Conservation (phyloP, 2,888 invertebrate genomes). For the Orthosia gothica region DNA sequence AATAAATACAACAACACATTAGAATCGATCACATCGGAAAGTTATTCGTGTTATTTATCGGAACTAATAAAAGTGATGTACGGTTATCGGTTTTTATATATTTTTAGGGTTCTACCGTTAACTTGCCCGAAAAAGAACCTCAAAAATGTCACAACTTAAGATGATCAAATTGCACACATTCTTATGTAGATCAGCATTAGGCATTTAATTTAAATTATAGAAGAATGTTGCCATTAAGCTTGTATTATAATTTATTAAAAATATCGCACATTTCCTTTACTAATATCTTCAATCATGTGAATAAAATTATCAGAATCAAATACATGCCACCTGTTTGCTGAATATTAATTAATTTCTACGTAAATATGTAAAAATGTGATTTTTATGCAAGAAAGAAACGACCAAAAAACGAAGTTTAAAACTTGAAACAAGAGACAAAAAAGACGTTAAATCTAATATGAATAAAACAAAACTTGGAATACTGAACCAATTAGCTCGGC, state of each 20-base stretch:
- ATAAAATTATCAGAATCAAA: slow-evolving; percentile 20
- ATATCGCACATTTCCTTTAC: slow-evolving; percentile 37
- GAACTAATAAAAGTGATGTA: slow-evolving; percentile 90
- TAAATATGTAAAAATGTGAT: slow-evolving; percentile 9
- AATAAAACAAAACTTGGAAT: slow-evolving; percentile 57
- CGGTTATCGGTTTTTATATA: slow-evolving; percentile 86
- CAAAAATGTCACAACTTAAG: slow-evolving; percentile 5
- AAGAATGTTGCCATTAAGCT: slow-evolving; percentile 4
- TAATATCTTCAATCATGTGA: slow-evolving; percentile 45
- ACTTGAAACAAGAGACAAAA: neutral
- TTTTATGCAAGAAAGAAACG: neutral
- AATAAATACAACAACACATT: slow-evolving; percentile 90
- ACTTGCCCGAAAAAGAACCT: slow-evolving; percentile 49
- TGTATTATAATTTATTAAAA: slow-evolving; percentile 42
- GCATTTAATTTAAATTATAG: slow-evolving; percentile 6
- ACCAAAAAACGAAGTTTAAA: neutral
- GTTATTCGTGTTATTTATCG: slow-evolving; percentile 89
- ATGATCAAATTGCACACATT: slow-evolving; percentile 30
- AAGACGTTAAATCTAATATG: neutral
- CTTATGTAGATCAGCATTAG: neutral
- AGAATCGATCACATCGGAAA: slow-evolving; percentile 89
- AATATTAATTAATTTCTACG: slow-evolving; percentile 32
- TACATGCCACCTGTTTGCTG: slow-evolving; percentile 40
- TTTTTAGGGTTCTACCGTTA: slow-evolving; percentile 75
- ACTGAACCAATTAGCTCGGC: slow-evolving; percentile 71